Base-by-base conservation (phyloP, 2,113 vertebrate species). In the Panurus biarmicus region DNA sequence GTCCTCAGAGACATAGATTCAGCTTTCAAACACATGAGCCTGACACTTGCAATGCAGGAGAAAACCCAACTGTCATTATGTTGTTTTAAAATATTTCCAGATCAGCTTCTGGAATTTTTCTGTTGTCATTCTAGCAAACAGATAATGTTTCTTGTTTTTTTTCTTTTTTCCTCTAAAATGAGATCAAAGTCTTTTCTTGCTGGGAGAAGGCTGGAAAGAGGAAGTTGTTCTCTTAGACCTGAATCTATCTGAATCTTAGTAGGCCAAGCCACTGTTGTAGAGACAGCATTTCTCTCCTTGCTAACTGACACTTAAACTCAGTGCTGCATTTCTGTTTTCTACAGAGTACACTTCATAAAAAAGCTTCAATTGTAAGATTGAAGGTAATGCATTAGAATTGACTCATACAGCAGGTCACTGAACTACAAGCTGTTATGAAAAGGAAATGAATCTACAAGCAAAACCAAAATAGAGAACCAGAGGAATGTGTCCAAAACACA, bases 401-500 rank as follows among this genome's bases (percentile, higher is more conserved):
- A 74, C 47, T 81, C n/a, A 31, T 67, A 74, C 12, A 77, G 85
- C 82, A 86, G 82, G 90, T 74, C 88, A 78, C 60, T 84, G 74
- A 91, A 87, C 85, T 82, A 64, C 47, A 48, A 31, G 74, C 75
- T 57, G 57, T 82, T 56, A 56, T 6, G 23, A 87, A 85, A 94
- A 95, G 89, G 93, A 97, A 97, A 96, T 90, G 82, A 91, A 95
- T 91, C 87, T 90, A 77, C 75, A 80, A 69, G 81, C 64, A 87
- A 66, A 97, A 91, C 75, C 64, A 90, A 95, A 96, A 96, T n/a
- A 95, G 93, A 95, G 95, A 95, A 96, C 67, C 58, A 89, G 74
- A 91, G 71, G 78, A 67, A 85, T 85, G 67, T 80, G 85, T 82
- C 93, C 91, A 51, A 84, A 94, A 85, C 74, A 96, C 91, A 95